Evolutionary conservation across 2,888 invertebrate genomes (phyloP), one percentile per base, ranked within the genome.

Genomic region (Rotaria magnacalcarata): DNA sequence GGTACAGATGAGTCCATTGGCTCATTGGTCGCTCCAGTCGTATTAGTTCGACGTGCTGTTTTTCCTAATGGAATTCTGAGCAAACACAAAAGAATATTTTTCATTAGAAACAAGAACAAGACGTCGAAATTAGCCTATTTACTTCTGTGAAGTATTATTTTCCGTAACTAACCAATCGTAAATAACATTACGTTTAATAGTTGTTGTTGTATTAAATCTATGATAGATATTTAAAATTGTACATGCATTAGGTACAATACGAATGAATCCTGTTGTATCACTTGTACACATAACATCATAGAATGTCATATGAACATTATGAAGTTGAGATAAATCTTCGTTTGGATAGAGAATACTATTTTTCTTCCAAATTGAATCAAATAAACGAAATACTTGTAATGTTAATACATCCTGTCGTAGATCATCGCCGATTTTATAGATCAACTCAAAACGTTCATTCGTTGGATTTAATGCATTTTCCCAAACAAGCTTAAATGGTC

Each of bases 361-460:
- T 91, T 97, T 97, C 90, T 97, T 96, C 99, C 99, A 99, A 89
- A 99, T 92, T 90, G 95, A 95, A 91, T 99, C 97, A 96, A 99
- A 98, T 86, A 98, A 94, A 87, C 95, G 94, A 85, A 99, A 96
- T 92, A 99, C 94, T 93, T 99, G 99, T 88, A 99, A 93, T 27
- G 97, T 97, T 87, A 99, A 92, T 93, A 96, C 95, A 90, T 99
- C 99, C 91, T 99, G 98, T 34, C 98, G 94, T 85, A 99, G 92
- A 91, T 99, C 98, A 91, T 99, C 99, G 0, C 99, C 99, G 52
- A 95, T 95, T 95, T 96, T 87, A 47, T 87, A 87, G 84, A 87
- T 87, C 11, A 85, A 41, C 24, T 86, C 85, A 85, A 86, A 86
- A 41, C 80, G 90, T 87, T 91, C 91, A 47, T 47, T 24, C 34